Base-by-base conservation (phyloP, 1,140 invertebrate species). In the Samia ricini region DNA sequence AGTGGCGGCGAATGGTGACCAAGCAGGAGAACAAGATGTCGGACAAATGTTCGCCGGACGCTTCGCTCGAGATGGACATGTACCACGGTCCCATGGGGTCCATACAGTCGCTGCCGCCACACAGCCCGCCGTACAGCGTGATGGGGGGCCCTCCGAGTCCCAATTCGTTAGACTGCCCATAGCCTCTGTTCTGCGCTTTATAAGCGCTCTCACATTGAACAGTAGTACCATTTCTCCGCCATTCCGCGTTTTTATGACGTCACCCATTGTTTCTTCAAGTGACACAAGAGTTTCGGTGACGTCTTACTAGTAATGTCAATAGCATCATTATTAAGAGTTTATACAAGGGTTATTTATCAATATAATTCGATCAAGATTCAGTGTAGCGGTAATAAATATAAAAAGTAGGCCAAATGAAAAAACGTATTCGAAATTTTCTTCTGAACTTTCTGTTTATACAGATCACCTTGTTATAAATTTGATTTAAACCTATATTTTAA, bases 1-100 rank as follows among this genome's bases (percentile, higher is more conserved):
- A 99, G 93, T 99, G 97, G 95, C 94, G 98, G 75, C 94, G 98
- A 68, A 97, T 98, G 94, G 94, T 97, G 89, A 93, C 97, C 76
- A 97, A 97, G 80, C 94, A 96, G 76, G 95, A 96, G 75, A 94
- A 93, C 79, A 94, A 94, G 71, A 85, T 88, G 83, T 88, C 93
- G 69, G 94, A 94, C 77, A 95, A 95, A 68, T 93, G 94, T 76
- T 91, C 89, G 0, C 88, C 90, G 29, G 94, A 94, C 69, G 91
- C 90, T 6, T 90, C 91, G 12, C 66, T 93, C 58, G 92, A 93
- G 76, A 85, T 93, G 81, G 92, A 93, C 70, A 91, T 92, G 78
- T 92, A 92, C 72, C 90, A 92, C 57, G 91, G 91, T 22, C 90
- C 91, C 26, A 92, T 92, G 81, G 81, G 91, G 64, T 83, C 83